Evolutionary conservation across 2,888 invertebrate genomes (phyloP), one percentile per base, ranked within the genome.

Genomic region (Spialia ferax): DNA sequence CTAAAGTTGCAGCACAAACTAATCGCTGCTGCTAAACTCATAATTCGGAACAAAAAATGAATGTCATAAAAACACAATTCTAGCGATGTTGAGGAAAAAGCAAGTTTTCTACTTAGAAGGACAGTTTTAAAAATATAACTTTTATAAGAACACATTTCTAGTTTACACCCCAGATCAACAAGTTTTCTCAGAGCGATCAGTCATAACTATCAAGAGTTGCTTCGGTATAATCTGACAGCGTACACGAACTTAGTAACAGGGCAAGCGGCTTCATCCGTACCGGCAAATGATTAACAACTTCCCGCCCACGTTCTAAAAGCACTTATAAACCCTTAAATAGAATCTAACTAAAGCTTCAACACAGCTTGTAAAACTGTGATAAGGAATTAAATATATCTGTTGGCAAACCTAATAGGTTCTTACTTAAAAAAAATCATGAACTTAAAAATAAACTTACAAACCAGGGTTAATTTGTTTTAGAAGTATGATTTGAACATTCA

Each of bases 121-220:
- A 13, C 5, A 35, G 13, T 13, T 32, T 7, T 8, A 5, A 8
- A 32, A 32, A 8, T 32, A 8, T 32, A 32, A 32, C 6, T 32
- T 7, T 8, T 32, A 32, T 32, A 32, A 32, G 8, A 8, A 32
- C 8, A 35, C 35, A 35, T 35, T 35, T 13, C 13, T 22, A 3
- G 15, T 50, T 50, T 13, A 5, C 11, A 55, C 68, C 60, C 66
- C 65, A 65, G 74, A 75, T 85, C 83, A 84, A 87, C 86, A 86
- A 85, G 86, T 86, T 79, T 69, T 75, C 72, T 71, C 71, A 66
- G 62, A 70, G 75, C 77, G 78, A 81, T 79, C 80, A 79, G 23
- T 82, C 80, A 77, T 74, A 71, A 71, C 72, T 72, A 75, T 74
- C 70, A 73, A 76, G 79, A 63, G 74, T 68, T 67, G 66, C 42